phyloP scores from a whole-genome alignment of 2,888 invertebrate genomes.

The Resseliella maxima region DNA sequence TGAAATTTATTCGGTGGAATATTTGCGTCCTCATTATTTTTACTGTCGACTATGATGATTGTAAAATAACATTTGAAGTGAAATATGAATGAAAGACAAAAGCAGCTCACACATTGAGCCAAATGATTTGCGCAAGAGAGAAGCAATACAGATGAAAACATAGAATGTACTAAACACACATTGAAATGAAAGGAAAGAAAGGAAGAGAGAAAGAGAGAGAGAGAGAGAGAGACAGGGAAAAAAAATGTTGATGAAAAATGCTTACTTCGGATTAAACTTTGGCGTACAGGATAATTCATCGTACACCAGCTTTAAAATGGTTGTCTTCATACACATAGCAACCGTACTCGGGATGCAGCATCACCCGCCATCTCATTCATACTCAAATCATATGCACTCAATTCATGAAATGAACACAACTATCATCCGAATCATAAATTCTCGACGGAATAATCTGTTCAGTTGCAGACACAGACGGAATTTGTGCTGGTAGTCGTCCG shows the following conservation, averaged over 20 bases:
- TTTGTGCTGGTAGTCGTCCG: neutral
- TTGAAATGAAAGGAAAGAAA: neutral
- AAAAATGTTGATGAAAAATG: neutral
- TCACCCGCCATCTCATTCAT: neutral
- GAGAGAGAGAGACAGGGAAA: neutral
- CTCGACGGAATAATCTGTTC: constrained; percentile 33
- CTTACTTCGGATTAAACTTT: constrained; percentile 44
- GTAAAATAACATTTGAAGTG: constrained; percentile 10
- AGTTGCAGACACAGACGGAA: constrained; percentile 29
- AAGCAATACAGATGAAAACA: neutral
- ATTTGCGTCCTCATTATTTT: constrained; percentile 44
- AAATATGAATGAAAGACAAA: neutral
- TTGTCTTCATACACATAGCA: neutral
- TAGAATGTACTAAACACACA: no score
- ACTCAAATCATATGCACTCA: constrained; percentile 44
- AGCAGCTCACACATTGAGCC: neutral
- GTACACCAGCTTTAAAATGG: neutral
- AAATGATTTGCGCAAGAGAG: neutral
- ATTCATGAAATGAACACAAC: constrained; percentile 39
- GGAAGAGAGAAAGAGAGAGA: neutral
- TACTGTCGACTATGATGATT: constrained; percentile 28
- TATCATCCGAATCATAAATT: constrained; percentile 42
- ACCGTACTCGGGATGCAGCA: neutral
- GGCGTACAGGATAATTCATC: neutral
- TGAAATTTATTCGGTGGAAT: constrained; percentile 14